phyloP scores from a whole-genome alignment of 2,797 vertebrate genomes.

The Chaetophractus vellerosus region DNA sequence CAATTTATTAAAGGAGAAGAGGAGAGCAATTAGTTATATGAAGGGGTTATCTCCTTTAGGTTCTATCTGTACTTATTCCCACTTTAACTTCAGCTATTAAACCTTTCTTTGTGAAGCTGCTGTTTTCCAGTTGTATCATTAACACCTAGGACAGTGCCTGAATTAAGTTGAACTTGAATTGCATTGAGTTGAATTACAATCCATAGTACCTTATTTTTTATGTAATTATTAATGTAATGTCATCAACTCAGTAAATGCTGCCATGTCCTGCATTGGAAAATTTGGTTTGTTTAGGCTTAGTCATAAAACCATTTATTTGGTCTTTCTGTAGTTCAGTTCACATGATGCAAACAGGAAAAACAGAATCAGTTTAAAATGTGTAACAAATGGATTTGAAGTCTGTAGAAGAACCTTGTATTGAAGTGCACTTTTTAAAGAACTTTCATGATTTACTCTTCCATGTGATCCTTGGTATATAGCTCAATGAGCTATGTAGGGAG shows the following conservation, averaged over 20 bases:
- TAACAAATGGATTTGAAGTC: not conserved
- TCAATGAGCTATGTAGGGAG: not conserved
- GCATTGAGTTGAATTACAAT: not conserved
- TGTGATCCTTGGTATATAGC: not conserved
- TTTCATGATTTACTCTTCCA: not conserved
- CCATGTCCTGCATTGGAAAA: not conserved
- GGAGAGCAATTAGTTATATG: not conserved
- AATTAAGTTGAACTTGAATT: not conserved
- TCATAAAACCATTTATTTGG: not conserved
- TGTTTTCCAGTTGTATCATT: not conserved
- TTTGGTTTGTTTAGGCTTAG: not conserved
- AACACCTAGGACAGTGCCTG: not conserved
- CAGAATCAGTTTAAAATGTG: not conserved
- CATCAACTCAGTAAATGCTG: not conserved
- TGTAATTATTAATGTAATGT: not conserved
- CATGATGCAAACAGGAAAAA: not conserved
- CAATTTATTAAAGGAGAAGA: not conserved
- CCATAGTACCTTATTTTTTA: not conserved
- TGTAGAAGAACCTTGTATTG: not conserved
- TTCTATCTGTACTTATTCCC: not conserved
- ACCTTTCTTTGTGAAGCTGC: not conserved
- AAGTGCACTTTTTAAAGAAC: not conserved
- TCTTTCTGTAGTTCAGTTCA: not conserved
- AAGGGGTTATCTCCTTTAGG: rapidly evolving
- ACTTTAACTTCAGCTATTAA: not conserved